A percentile compares a stretch with the other conserved stretches of the same genome.
Conservation (phyloP, 2,113 vertebrate genomes). For the Ageneiosus marmoratus region DNA sequence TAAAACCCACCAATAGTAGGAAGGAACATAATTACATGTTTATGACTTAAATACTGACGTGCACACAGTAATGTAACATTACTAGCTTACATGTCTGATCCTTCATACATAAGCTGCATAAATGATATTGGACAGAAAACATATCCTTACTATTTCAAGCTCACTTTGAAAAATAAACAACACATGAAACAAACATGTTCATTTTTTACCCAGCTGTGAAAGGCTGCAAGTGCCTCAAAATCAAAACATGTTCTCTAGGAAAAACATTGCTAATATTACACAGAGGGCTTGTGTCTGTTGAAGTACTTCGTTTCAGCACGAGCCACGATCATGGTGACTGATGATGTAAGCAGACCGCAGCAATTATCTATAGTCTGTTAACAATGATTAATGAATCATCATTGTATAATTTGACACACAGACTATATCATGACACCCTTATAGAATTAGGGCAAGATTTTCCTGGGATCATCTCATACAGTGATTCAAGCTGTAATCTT, state of each 20-base stretch:
- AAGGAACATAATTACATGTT: background rate
- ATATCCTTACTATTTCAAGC: background rate
- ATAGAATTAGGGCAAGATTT: background rate
- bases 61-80: background rate
- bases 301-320: background rate
- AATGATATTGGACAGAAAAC: background rate
- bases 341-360: background rate
- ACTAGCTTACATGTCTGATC: background rate
- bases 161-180: background rate
- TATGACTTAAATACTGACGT: background rate
- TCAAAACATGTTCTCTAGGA: background rate
- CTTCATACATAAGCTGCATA: background rate
- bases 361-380: background rate
- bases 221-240: background rate
- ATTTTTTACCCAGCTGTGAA: background rate
- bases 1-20: background rate
- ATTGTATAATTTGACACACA: background rate
- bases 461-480: background rate
- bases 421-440: background rate
- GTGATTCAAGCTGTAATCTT: background rate
- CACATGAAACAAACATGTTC: background rate
- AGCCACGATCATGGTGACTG: background rate
- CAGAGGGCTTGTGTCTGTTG: background rate
- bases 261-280: background rate
- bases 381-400: background rate